Base-by-base conservation (phyloP, 2,888 invertebrate genomes). In the Gymnoscelis rufifasciata region DNA sequence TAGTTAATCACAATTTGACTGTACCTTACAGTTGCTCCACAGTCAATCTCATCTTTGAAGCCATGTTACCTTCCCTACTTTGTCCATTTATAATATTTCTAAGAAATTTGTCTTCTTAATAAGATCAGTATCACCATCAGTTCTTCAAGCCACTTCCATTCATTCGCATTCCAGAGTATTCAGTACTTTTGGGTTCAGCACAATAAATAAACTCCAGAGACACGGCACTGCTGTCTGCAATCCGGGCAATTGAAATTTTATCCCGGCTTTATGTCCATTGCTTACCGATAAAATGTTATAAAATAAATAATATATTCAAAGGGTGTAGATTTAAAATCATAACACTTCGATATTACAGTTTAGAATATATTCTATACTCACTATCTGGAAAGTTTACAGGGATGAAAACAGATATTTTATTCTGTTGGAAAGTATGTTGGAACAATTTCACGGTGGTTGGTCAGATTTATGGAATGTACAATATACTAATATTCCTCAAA, bases 181-280 rank as follows among this genome's bases (percentile, higher is more conserved):
- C 61, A 71, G 71, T 78, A 73, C 74, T 75, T 75, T 68, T 27
- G 63, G 71, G 66, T 71, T 73, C 69, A 74, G 71, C 63, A 78
- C 82, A 80, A 86, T 86, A 88, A 88, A 87, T 86, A 88, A 78
- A 83, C 74, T 73, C 66, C 55, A 64, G 75, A 72, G 78, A 82
- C 79, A 77, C 64, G 63, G 66, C 71, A 59, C 72, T 65, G 68
- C 83, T 84, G 86, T 83, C 87, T 81, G 74, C 75, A 66, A 71
- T 66, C 62, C 68, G 76, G 79, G 78, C 86, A 86, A 88, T 87
- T 83, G 86, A 83, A 87, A 83, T 86, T 83, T 78, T 76, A 86
- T 87, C 83, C 83, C 72, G 62, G 82, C 73, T 88, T 87, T 86
- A 88, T 78, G 67, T 57, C 68, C 74, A 76, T 74, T 65, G 70